phyloP scores from a whole-genome alignment of 2,888 invertebrate species.

The Chloromyia formosa region DNA sequence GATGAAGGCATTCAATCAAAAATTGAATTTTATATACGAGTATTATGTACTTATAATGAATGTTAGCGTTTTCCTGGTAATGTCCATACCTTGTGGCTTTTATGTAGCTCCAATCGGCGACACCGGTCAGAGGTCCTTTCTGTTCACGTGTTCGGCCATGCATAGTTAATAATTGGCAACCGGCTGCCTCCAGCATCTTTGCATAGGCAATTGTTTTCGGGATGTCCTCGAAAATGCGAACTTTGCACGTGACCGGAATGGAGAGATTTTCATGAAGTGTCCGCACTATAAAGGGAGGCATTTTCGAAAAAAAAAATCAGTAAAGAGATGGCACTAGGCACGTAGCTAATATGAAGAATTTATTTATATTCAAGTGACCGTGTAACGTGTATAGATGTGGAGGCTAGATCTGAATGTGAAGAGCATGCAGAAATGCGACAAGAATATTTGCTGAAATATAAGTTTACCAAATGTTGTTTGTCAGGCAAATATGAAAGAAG shows the following conservation, averaged over 20 bases:
- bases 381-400: too few relatives aligned
- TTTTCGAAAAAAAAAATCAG: not conserved
- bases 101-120: slow-evolving; percentile 94
- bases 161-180: slow-evolving; percentile 90
- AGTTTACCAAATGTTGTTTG: too few relatives aligned
- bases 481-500: too few relatives aligned
- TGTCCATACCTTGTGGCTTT: slow-evolving; percentile 80
- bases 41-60: not conserved
- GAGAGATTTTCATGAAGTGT: slow-evolving; percentile 74
- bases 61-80: not conserved
- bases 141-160: slow-evolving; percentile 96
- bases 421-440: not conserved
- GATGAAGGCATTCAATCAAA: not conserved
- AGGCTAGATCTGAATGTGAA: not conserved
- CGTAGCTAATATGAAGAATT: slow-evolving; percentile 12
- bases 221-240: slow-evolving; percentile 87
- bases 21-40: slow-evolving; percentile 40
- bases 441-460: too few relatives aligned
- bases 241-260: slow-evolving; percentile 96
- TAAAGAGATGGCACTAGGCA: slow-evolving; percentile 9
- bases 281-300: slow-evolving; percentile 68
- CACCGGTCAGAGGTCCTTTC: slow-evolving; percentile 93
- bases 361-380: slow-evolving; percentile 1
- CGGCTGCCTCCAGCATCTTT: slow-evolving; percentile 91
- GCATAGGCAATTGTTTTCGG: slow-evolving; percentile 91